These are phyloP conservation scores for Micropterix aruncella DNA, from an alignment of 2,888 invertebrate species.

Conservation along the genomic window DNA sequence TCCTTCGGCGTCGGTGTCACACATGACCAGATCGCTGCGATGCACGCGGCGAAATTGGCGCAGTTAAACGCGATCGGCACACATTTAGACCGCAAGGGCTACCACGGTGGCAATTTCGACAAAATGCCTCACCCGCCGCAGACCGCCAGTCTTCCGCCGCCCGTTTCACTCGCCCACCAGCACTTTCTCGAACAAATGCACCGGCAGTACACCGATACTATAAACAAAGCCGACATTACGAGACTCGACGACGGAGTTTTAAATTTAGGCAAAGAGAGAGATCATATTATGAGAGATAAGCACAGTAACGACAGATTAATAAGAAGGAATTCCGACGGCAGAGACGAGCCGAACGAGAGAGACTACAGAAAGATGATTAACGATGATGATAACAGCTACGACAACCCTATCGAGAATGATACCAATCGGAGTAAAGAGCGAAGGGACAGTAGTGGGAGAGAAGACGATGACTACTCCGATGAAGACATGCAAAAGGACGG, in stretches of 20 bases:
- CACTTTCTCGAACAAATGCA: constrained; percentile 50
- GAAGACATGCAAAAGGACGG: constrained; percentile 29
- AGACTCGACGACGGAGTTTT: constrained; percentile 37
- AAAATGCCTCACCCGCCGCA: constrained; percentile 33
- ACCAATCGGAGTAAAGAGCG: constrained; percentile 11
- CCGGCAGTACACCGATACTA: constrained; percentile 40
- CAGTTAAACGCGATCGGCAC: constrained; percentile 55
- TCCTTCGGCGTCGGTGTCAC: constrained; percentile 50
- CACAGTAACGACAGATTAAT: constrained; percentile 19
- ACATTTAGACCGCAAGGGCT: constrained; percentile 34
- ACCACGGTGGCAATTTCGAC: constrained; percentile 31
- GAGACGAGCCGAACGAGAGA: constrained; percentile 6
- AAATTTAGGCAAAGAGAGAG: constrained; percentile 39
- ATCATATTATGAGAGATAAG: constrained; percentile 13
- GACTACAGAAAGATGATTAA: not conserved
- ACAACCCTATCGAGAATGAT: constrained; percentile 9
- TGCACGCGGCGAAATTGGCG: constrained; percentile 66
- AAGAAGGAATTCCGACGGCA: constrained; percentile 9
- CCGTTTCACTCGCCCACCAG: constrained; percentile 39
- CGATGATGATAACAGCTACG: constrained; percentile 8
- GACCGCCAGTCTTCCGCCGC: constrained; percentile 38
- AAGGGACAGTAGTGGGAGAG: constrained; percentile 24
- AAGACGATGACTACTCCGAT: constrained; percentile 35
- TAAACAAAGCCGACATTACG: constrained; percentile 40
- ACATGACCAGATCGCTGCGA: constrained; percentile 52